phyloP scores from a whole-genome alignment of 2,113 vertebrate species.

The Sylvia atricapilla region DNA sequence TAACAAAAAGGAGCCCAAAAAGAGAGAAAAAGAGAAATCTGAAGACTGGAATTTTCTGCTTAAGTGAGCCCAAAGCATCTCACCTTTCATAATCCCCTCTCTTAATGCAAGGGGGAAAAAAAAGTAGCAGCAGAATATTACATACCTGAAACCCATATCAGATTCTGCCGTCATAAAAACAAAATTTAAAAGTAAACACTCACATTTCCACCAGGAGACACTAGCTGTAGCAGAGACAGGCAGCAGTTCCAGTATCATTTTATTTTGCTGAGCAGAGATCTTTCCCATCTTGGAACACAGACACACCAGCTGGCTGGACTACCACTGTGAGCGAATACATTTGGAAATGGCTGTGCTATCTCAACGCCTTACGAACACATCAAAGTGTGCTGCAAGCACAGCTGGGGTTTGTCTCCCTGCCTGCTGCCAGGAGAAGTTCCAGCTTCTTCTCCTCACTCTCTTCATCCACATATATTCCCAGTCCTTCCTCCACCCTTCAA shows the following conservation, averaged over 20 bases:
- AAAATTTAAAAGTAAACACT: neutral
- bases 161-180: neutral
- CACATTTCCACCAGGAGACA: neutral
- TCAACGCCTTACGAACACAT: neutral
- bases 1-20: neutral
- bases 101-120: neutral
- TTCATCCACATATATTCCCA: neutral
- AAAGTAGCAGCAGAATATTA: neutral
- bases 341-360: conserved; percentile 10
- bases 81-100: neutral
- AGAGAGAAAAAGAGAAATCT: neutral
- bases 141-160: neutral
- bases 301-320: conserved; percentile 14
- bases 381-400: conserved; percentile 23
- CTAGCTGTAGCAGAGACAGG: neutral
- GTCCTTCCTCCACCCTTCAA: neutral
- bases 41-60: neutral
- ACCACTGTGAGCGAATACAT: conserved; percentile 7
- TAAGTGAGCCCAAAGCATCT: neutral
- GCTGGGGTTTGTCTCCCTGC: conserved; percentile 43
- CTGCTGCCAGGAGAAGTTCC: conserved; percentile 33
- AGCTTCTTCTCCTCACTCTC: neutral
- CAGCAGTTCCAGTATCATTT: neutral
- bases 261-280: neutral
- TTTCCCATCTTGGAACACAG: neutral